Evolutionary conservation across 2,113 vertebrate genomes (phyloP).

Genomic region (Misgurnus anguillicaudatus): DNA sequence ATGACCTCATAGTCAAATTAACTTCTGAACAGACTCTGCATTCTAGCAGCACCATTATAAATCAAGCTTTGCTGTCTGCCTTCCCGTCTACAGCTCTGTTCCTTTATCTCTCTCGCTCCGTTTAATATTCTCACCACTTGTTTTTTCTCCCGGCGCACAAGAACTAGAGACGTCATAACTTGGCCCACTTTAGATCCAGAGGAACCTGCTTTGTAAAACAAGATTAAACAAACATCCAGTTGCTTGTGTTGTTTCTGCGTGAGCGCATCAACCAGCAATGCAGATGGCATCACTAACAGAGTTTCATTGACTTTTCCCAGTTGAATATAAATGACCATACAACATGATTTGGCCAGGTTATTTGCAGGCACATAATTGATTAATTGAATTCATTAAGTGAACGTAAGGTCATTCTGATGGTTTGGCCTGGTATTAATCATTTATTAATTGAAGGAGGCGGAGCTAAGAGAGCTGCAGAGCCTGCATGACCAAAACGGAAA

Average conservation of each 20-base stretch:
- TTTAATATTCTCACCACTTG: neutral
- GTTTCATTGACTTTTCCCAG: neutral
- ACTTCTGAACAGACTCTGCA: conserved; percentile 20
- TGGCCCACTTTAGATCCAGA: conserved; percentile 52
- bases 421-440: conserved; percentile 34
- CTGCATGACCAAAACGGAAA: neutral
- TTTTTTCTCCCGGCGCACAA: conserved; percentile 19
- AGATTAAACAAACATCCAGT: conserved; percentile 5
- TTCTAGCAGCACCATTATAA: conserved; percentile 27
- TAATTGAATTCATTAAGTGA: conserved; percentile 39
- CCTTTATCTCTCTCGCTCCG: conserved; percentile 7
- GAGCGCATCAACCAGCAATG: neutral
- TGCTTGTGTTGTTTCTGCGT: neutral
- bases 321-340: neutral
- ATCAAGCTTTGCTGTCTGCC: neutral
- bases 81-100: conserved; percentile 15
- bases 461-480: too few species aligned
- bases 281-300: neutral
- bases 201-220: conserved; percentile 13
- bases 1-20: conserved; percentile 48
- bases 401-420: conserved; percentile 39
- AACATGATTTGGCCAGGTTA: conserved; percentile 14
- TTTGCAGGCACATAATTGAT: conserved; percentile 37
- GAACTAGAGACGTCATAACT: conserved; percentile 39
- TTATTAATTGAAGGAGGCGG: conserved; percentile 38